Percentiles rank a stretch among this genome's conserved stretches.
Conservation (phyloP, 2,888 invertebrate species). For the Argyra leucocephala region DNA sequence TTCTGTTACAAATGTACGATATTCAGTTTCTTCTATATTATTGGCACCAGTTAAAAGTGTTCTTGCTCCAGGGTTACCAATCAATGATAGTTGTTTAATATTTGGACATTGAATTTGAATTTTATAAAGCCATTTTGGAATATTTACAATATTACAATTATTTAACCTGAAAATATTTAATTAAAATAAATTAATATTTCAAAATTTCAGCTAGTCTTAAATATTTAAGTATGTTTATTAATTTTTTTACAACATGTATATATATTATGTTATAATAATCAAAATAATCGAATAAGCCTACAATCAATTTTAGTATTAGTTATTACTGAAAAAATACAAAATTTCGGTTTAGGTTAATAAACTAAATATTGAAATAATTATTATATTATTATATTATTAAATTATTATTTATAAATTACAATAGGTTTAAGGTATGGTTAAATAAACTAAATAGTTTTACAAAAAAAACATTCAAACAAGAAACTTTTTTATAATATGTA, state of each 20-base stretch:
- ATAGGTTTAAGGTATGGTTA: no score
- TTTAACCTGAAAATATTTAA: conserved; percentile 50
- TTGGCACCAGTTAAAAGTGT: conserved; percentile 50
- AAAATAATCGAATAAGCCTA: not conserved
- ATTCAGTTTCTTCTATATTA: conserved; percentile 23
- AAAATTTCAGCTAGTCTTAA: not conserved
- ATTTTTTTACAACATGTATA: no score
- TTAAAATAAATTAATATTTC: conserved; percentile 13
- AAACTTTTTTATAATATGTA: no score
- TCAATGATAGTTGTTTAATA: conserved; percentile 58
- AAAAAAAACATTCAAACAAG: no score
- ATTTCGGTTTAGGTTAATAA: no score
- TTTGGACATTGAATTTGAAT: conserved; percentile 62
- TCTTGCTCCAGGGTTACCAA: conserved; percentile 73
- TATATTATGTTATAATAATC: not conserved
- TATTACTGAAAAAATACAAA: no score
- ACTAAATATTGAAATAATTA: no score
- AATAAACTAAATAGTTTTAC: no score
- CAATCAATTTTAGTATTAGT: no score
- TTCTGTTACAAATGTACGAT: conserved; percentile 32
- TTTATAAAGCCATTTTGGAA: conserved; percentile 65
- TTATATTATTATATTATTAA: no score
- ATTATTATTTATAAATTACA: no score
- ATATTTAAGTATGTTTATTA: no score
- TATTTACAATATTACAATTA: conserved; percentile 52